A percentile compares a stretch with the other conserved stretches of the same genome.
phyloP scores from a whole-genome alignment of 2,888 invertebrate species.

The Branchipolynoe longqiensis region DNA sequence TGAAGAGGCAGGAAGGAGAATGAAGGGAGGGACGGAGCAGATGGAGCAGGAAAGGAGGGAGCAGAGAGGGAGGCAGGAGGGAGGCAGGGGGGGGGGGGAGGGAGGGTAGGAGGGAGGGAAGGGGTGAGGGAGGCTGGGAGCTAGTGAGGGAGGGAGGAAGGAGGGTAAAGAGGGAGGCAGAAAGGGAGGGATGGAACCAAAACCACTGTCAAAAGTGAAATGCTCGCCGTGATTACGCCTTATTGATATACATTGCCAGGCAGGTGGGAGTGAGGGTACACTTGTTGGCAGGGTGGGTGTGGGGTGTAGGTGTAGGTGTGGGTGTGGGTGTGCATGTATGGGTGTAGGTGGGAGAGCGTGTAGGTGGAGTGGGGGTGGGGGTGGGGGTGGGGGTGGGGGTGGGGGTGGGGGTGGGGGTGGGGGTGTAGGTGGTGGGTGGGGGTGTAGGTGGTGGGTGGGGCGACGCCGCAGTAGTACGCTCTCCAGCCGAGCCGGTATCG shows the following conservation, averaged over 20 bases:
- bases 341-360: neutral
- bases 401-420: neutral
- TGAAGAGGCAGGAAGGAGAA: neutral
- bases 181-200: no score
- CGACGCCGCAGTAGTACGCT: no score
- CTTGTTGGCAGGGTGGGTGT: neutral
- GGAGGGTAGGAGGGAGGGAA: neutral
- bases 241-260: conserved; percentile 52
- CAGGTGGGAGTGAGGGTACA: neutral
- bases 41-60: no score
- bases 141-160: no score
- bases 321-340: neutral
- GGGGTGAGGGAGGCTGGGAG: no score
- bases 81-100: neutral
- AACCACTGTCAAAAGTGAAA: conserved; percentile 15
- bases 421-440: neutral
- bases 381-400: neutral
- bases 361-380: neutral
- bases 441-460: neutral
- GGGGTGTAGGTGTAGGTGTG: neutral
- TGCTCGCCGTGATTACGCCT: conserved; percentile 8
- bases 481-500: no score
- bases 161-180: neutral
- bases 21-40: neutral
- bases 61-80: no score